Percentiles rank a stretch among this genome's conserved stretches.
Evolutionary conservation across 2,888 invertebrate genomes (phyloP).

Genomic region (Lithosia quadra): DNA sequence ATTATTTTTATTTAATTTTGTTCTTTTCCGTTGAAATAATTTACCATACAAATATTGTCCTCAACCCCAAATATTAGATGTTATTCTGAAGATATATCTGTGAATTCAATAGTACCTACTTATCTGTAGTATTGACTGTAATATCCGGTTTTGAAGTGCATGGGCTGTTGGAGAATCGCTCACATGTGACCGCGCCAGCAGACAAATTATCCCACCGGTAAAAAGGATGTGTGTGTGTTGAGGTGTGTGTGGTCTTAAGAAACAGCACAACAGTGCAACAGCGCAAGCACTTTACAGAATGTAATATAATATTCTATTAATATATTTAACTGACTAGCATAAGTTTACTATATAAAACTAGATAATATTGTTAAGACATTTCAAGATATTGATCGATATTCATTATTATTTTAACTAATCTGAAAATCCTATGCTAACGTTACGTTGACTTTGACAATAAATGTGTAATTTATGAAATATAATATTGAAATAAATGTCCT

Average conservation of each 20-base stretch:
- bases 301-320: conserved; percentile 42
- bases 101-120: conserved; percentile 25
- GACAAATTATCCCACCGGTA: neutral
- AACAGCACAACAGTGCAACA: neutral
- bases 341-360: conserved; percentile 53
- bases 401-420: conserved; percentile 59
- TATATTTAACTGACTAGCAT: conserved; percentile 57
- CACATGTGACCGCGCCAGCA: too few species aligned
- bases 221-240: neutral
- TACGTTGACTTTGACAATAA: conserved; percentile 87
- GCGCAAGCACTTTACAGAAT: conserved; percentile 21
- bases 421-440: conserved; percentile 75
- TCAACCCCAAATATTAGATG: neutral
- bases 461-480: conserved; percentile 81
- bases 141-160: conserved; percentile 33
- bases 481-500: conserved; percentile 77
- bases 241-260: neutral
- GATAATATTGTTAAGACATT: conserved; percentile 53
- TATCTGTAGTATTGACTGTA: conserved; percentile 31
- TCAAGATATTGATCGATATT: conserved; percentile 54
- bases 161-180: neutral
- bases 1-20: neutral
- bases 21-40: neutral
- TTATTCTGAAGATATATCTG: conserved; percentile 18
- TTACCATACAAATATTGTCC: neutral